Base-by-base conservation (phyloP, 1,140 invertebrate species). In the Caenorhabditis briggsae region DNA sequence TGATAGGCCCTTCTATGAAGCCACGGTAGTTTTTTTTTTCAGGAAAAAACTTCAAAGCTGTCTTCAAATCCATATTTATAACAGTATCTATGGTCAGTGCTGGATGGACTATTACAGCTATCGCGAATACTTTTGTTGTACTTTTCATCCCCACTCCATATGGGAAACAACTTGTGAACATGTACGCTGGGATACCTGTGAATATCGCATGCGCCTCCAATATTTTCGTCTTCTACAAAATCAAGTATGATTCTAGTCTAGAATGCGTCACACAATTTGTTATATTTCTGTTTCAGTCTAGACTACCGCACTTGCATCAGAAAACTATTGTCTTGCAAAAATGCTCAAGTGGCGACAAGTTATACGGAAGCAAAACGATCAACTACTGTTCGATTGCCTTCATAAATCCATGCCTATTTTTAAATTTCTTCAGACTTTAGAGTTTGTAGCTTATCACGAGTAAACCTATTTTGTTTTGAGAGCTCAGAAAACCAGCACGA, bases 231-330 rank as follows among this genome's bases (percentile, higher is more conserved):
- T 70, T 70, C 18, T 70, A 70, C 33, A 43, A n/a, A 70, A 70
- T 70, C 64, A 70, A 70, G 64, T 70, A 70, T 61, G 59, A 61
- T 12, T 61, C 59, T 11, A 7, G 11, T 61, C 20, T 61, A 8
- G 23, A 20, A 12, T 11, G 9, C 11, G n/a, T 25, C n/a, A 61
- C n/a, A 61, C 25, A 25, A 5, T 70, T 18, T 25, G 5, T 18
- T 1, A 14, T 5, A 7, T 43, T 70, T 6, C 43, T 18, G 8
- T 70, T 70, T 70, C 41, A 70, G 64, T 46, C 64, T 70, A 70
- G 64, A 70, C 64, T 70, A 70, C 64, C 64, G 64, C 64, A 70
- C 33, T 70, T 43, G 64, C 18, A 70, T 70, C 64, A 70, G 41
- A 46, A 70, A 70, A 23, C 33, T 70, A 1, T 70, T 43, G 14